Evolutionary conservation across 1,140 invertebrate genomes (phyloP).

Genomic region (Papilio glaucus): DNA sequence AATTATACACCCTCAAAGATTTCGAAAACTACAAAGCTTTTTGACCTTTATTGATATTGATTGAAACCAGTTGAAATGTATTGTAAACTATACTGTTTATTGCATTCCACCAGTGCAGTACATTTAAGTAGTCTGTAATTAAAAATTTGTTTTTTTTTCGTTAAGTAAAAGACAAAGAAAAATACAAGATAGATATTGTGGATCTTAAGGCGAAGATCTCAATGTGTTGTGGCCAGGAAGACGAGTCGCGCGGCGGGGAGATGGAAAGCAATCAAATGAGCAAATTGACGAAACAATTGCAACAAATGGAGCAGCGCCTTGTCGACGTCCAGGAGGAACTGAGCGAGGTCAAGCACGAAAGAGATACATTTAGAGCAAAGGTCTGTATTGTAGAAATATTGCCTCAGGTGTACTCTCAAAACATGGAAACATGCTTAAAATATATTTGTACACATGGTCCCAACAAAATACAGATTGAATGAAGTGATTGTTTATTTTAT

Average conservation of each 20-base stretch:
- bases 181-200: slow-evolving; percentile 71
- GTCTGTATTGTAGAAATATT: slow-evolving; percentile 42
- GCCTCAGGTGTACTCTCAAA: too few species aligned
- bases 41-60: too few species aligned
- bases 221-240: slow-evolving; percentile 59
- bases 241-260: slow-evolving; percentile 46
- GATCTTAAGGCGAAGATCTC: slow-evolving; percentile 71
- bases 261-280: slow-evolving; percentile 41
- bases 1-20: too few species aligned
- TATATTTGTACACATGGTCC: too few species aligned
- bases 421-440: too few species aligned
- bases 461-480: too few species aligned
- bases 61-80: too few species aligned
- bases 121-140: background rate
- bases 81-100: background rate
- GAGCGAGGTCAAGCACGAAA: slow-evolving; percentile 66
- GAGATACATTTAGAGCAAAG: slow-evolving; percentile 68
- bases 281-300: slow-evolving; percentile 60
- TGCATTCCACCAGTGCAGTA: background rate
- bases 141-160: slow-evolving; percentile 35
- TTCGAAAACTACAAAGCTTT: too few species aligned
- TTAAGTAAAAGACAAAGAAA: slow-evolving; percentile 77
- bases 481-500: too few species aligned
- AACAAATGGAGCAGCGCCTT: slow-evolving; percentile 61
- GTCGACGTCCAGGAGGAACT: slow-evolving; percentile 59